Evolutionary conservation across 2,113 vertebrate species (phyloP).

Genomic region (Anser brachyrhynchus): DNA sequence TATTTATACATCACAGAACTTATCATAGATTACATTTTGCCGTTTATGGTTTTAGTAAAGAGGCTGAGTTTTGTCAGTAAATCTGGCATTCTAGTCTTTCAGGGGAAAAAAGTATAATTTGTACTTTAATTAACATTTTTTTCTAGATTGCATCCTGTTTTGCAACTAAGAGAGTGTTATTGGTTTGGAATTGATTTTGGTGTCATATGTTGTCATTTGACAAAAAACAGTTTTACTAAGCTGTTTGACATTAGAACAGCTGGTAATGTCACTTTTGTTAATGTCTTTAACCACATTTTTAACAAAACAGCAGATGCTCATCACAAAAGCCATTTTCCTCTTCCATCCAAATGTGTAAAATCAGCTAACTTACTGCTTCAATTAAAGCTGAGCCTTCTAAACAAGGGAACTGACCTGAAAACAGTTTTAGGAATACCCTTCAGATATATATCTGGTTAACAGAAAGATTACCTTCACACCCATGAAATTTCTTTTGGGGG

Average conservation of each 20-base stretch:
- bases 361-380: slow-evolving; percentile 54
- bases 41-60: slow-evolving; percentile 35
- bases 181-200: slow-evolving; percentile 83
- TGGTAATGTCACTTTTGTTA: slow-evolving; percentile 85
- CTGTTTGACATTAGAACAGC: slow-evolving; percentile 82
- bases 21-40: background rate
- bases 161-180: slow-evolving; percentile 72
- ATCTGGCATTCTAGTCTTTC: slow-evolving; percentile 24
- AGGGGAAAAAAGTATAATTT: slow-evolving; percentile 60
- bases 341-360: slow-evolving; percentile 73
- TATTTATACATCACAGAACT: slow-evolving; percentile 49
- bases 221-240: slow-evolving; percentile 82
- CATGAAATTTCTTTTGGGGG: background rate
- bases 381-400: slow-evolving; percentile 31
- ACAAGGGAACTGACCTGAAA: slow-evolving; percentile 45
- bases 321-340: slow-evolving; percentile 85
- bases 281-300: slow-evolving; percentile 85
- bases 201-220: slow-evolving; percentile 85
- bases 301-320: slow-evolving; percentile 89
- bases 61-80: slow-evolving; percentile 31
- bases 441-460: background rate
- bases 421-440: background rate
- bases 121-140: slow-evolving; percentile 70
- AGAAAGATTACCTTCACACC: background rate
- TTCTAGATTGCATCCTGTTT: slow-evolving; percentile 57